Evolutionary conservation across 2,888 invertebrate species (phyloP).

Genomic region (Microchrysa polita): DNA sequence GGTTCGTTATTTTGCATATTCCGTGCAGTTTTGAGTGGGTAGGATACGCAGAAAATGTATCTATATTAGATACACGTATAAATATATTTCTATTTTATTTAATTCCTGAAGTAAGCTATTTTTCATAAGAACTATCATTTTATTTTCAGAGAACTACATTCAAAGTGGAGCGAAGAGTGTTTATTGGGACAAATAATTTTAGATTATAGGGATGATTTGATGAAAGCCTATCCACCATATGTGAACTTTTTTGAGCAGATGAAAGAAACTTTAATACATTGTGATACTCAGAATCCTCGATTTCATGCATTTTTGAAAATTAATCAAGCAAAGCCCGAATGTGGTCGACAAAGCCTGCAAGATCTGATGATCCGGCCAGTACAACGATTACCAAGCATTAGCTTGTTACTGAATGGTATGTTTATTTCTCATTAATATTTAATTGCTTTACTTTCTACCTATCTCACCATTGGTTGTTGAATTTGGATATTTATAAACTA

Average conservation of each 20-base stretch:
- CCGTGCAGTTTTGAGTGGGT: too few species aligned
- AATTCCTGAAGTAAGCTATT: too few species aligned
- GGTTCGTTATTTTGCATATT: too few species aligned
- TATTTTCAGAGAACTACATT: constrained; percentile 56
- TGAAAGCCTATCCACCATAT: constrained; percentile 96
- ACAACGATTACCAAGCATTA: constrained; percentile 96
- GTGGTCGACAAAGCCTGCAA: constrained; percentile 93
- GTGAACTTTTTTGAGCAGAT: constrained; percentile 98
- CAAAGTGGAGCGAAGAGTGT: constrained; percentile 88
- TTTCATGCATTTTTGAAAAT: constrained; percentile 99
- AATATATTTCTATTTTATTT: too few species aligned
- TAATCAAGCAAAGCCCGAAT: constrained; percentile 92
- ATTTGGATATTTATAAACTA: background rate
- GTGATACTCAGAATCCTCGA: constrained; percentile 91
- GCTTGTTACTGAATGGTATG: constrained; percentile 90
- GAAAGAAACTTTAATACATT: constrained; percentile 89
- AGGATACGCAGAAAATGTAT: too few species aligned
- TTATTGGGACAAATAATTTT: constrained; percentile 89
- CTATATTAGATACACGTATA: too few species aligned
- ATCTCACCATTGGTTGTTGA: background rate
- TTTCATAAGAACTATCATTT: background rate
- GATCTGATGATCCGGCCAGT: constrained; percentile 98
- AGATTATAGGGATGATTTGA: constrained; percentile 85
- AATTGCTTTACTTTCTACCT: constrained; percentile 7
- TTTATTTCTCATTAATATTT: constrained; percentile 46